Percentiles rank a stretch among this genome's conserved stretches.
These are phyloP conservation scores for Drosophila rubida DNA, from an alignment of 2,888 invertebrate genomes.

Conservation along the genomic window DNA sequence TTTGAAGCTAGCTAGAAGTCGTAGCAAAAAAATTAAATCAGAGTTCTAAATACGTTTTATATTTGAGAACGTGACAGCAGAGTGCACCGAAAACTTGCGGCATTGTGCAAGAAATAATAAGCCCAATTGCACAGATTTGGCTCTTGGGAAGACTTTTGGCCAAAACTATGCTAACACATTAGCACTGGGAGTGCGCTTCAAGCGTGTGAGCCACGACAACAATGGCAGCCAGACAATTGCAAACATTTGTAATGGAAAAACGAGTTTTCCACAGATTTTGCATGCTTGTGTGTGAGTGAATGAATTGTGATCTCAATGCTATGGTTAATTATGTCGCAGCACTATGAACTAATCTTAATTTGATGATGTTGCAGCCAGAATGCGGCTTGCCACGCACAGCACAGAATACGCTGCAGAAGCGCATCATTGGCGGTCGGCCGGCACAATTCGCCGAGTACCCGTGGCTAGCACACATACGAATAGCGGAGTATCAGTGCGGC, in stretches of 20 bases:
- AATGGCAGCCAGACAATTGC: constrained; percentile 40
- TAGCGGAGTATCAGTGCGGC: constrained; percentile 93
- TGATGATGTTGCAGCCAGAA: constrained; percentile 84
- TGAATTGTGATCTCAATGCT: constrained; percentile 31
- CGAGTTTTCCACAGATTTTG: constrained; percentile 31
- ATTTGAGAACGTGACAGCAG: no score
- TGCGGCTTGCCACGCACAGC: constrained; percentile 89
- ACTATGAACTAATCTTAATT: constrained; percentile 31
- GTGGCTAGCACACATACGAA: constrained; percentile 94
- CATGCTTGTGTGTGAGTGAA: background rate
- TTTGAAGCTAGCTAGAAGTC: no score
- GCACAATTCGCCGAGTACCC: constrained; percentile 91
- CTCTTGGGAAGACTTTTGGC: constrained; percentile 7
- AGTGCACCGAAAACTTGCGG: background rate
- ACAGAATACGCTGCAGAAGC: constrained; percentile 87
- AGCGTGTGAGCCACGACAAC: constrained; percentile 20
- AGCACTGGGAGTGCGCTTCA: background rate
- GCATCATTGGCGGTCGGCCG: constrained; percentile 93
- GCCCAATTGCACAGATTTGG: constrained; percentile 1
- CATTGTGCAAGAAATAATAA: constrained; percentile 26
- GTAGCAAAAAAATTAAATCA: no score
- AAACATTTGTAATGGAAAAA: constrained; percentile 27
- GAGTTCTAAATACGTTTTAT: no score
- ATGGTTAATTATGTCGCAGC: constrained; percentile 36
- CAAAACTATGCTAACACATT: constrained; percentile 5